A percentile compares a stretch with the other conserved stretches of the same genome.
Conservation (phyloP, 2,113 vertebrate genomes). For the Thalassoma bifasciatum region DNA sequence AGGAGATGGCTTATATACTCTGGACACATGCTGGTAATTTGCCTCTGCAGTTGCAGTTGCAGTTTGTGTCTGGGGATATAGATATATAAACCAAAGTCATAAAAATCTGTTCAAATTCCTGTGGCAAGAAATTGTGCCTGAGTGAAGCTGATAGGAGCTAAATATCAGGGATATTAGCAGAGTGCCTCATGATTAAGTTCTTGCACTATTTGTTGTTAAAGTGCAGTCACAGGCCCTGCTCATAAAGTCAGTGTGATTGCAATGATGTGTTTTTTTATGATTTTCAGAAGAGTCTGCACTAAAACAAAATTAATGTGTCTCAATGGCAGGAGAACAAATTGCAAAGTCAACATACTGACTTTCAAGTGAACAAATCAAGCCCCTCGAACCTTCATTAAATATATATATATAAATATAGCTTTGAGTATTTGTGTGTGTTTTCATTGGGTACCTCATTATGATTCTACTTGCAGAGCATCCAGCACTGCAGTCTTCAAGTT, state of each 20-base stretch:
- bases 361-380: slow-evolving; percentile 20
- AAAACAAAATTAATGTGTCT: background rate
- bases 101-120: too few species aligned
- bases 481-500: slow-evolving; percentile 45
- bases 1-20: too few species aligned
- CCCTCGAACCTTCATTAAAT: slow-evolving; percentile 12
- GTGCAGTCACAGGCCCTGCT: too few species aligned
- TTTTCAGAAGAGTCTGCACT: slow-evolving; percentile 4
- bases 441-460: slow-evolving; percentile 56
- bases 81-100: too few species aligned
- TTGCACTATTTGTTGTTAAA: too few species aligned
- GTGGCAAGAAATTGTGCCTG: too few species aligned
- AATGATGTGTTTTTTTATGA: background rate
- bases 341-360: slow-evolving; percentile 45
- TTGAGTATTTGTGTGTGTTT: slow-evolving; percentile 20
- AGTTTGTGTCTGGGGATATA: too few species aligned
- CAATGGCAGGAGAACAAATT: slow-evolving; percentile 2
- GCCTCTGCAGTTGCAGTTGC: too few species aligned
- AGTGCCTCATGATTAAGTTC: too few species aligned
- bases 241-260: background rate
- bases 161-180: too few species aligned
- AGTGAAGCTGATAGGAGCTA: too few species aligned
- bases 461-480: slow-evolving; percentile 37
- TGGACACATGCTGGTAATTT: too few species aligned
- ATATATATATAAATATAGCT: slow-evolving; percentile 20